These are phyloP conservation scores for Tinea trinotella DNA, from an alignment of 2,888 invertebrate species.

Conservation along the genomic window DNA sequence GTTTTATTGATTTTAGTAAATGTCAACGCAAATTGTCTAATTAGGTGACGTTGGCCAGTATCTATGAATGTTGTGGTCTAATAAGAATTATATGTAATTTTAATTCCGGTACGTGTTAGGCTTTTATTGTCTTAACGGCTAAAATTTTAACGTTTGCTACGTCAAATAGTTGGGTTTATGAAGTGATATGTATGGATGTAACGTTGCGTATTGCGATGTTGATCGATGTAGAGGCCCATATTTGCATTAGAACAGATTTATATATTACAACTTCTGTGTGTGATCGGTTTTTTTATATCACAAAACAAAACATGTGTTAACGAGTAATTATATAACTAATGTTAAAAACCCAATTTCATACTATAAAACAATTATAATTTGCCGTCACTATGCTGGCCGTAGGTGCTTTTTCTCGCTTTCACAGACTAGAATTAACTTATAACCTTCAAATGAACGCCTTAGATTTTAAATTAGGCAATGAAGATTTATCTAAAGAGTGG, in stretches of 20 bases:
- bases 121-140: slow-evolving; percentile 11
- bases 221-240: slow-evolving; percentile 26
- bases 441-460: too few species aligned
- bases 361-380: too few species aligned
- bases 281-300: neutral
- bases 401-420: too few species aligned
- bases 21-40: slow-evolving; percentile 61
- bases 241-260: neutral
- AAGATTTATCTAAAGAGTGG: too few species aligned
- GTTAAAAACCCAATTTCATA: too few species aligned
- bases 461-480: too few species aligned
- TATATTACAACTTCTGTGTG: neutral
- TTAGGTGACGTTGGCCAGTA: slow-evolving; percentile 49
- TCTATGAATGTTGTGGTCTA: slow-evolving; percentile 33
- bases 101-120: slow-evolving; percentile 25
- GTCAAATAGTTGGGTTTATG: slow-evolving; percentile 19
- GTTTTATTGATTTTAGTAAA: slow-evolving; percentile 20
- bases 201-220: slow-evolving; percentile 23
- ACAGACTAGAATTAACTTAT: too few species aligned
- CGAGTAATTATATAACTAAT: too few species aligned
- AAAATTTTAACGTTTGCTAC: neutral
- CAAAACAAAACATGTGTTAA: too few species aligned
- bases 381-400: too few species aligned
- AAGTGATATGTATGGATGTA: slow-evolving; percentile 33
- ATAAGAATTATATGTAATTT: slow-evolving; percentile 49